Conservation (phyloP, 2,888 invertebrate genomes). For the Blera fallax region DNA sequence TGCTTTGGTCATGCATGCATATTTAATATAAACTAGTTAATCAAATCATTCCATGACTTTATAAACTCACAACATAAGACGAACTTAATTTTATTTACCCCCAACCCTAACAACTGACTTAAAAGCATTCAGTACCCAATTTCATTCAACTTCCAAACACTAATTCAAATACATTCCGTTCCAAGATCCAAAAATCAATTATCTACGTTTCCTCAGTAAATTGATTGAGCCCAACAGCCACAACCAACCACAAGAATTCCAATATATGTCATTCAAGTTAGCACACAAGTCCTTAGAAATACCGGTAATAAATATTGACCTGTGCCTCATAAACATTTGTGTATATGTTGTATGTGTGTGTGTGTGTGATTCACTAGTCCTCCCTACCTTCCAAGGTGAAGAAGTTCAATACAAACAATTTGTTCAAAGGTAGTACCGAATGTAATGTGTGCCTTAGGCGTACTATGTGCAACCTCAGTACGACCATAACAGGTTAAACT, state of each 20-base stretch:
- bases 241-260: constrained; percentile 42
- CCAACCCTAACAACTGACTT: too few relatives aligned
- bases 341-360: not conserved
- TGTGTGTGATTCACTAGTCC: not conserved
- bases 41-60: too few relatives aligned
- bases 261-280: constrained; percentile 58
- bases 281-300: constrained; percentile 33
- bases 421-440: constrained; percentile 1
- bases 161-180: constrained; percentile 12
- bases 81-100: too few relatives aligned
- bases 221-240: constrained; percentile 25
- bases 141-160: not conserved
- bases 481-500: not conserved
- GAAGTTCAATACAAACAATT: constrained; percentile 26
- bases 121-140: not conserved
- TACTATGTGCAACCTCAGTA: constrained; percentile 1
- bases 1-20: too few relatives aligned
- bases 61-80: too few relatives aligned
- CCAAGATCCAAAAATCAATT: constrained; percentile 29
- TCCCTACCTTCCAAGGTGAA: not conserved
- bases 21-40: too few relatives aligned
- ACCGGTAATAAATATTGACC: constrained; percentile 55
- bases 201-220: constrained; percentile 20
- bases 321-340: not conserved
- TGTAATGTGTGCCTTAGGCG: not conserved